A percentile compares a stretch with the other conserved stretches of the same genome.
Conservation (phyloP, 2,888 invertebrate species). For the Pollenia griseotomentosa region DNA sequence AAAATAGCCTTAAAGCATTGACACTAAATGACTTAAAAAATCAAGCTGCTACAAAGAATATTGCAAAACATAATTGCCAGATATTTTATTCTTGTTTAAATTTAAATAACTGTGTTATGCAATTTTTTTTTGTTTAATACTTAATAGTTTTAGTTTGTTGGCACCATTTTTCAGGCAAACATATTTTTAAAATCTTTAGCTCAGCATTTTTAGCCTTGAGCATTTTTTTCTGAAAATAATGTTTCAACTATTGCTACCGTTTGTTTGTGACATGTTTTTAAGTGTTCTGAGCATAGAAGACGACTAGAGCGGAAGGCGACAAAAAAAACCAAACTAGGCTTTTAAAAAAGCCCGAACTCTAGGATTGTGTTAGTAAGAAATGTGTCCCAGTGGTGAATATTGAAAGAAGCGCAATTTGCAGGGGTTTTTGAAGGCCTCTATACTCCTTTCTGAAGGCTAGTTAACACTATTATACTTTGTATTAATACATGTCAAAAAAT, state of each 20-base stretch:
- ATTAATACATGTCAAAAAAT: too few species aligned
- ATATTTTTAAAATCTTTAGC: not conserved
- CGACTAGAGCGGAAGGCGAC: not conserved
- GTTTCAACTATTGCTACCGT: slow-evolving; percentile 21
- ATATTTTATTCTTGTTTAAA: slow-evolving; percentile 10
- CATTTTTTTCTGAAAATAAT: slow-evolving; percentile 7
- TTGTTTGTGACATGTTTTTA: slow-evolving; percentile 25
- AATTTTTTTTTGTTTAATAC: slow-evolving; percentile 12
- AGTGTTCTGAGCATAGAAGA: not conserved
- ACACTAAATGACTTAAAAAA: slow-evolving; percentile 55
- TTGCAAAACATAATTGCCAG: slow-evolving; percentile 38
- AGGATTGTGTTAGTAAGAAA: too few species aligned
- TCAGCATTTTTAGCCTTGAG: slow-evolving; percentile 51
- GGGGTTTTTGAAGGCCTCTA: too few species aligned
- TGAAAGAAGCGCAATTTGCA: too few species aligned
- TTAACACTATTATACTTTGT: too few species aligned
- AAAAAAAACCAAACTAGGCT: too few species aligned
- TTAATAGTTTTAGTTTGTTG: slow-evolving; percentile 37
- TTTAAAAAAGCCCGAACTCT: too few species aligned
- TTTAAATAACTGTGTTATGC: slow-evolving; percentile 34
- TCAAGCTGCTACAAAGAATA: not conserved
- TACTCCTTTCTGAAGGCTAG: too few species aligned
- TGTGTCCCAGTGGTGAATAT: too few species aligned
- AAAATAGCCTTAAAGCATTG: slow-evolving; percentile 51
- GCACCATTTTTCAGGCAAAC: slow-evolving; percentile 26